A percentile compares a stretch with the other conserved stretches of the same genome.
Conservation (phyloP, 2,888 invertebrate species). For the Cancer borealis region DNA sequence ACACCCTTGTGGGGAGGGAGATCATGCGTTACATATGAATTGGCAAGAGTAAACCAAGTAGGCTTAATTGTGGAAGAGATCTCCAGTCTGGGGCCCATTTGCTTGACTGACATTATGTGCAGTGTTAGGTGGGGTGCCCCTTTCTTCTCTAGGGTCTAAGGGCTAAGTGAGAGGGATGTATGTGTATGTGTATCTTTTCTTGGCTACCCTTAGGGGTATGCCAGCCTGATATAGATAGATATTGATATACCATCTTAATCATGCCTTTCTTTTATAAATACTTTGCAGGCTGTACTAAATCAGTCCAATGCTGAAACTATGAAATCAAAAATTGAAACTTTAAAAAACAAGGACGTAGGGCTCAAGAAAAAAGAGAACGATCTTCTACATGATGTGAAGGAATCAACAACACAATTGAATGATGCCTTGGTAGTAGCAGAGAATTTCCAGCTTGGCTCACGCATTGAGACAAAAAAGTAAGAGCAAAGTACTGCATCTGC, state of each 20-base stretch:
- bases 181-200: too few relatives aligned
- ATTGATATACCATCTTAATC: background rate
- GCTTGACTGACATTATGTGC: too few relatives aligned
- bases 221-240: too few relatives aligned
- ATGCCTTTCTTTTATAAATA: background rate
- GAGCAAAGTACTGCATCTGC: background rate
- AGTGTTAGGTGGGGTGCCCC: too few relatives aligned
- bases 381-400: background rate
- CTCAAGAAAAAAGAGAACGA: slow-evolving; percentile 15
- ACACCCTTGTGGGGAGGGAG: too few relatives aligned
- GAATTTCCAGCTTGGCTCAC: background rate
- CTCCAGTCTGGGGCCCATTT: too few relatives aligned
- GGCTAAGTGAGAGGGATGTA: too few relatives aligned
- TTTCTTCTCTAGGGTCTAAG: too few relatives aligned
- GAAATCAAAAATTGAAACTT: background rate
- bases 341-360: background rate
- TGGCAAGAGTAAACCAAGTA: too few relatives aligned
- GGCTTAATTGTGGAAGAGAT: too few relatives aligned
- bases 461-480: slow-evolving; percentile 30
- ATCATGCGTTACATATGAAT: too few relatives aligned
- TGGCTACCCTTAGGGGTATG: too few relatives aligned
- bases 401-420: background rate
- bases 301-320: background rate
- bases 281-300: background rate
- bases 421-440: background rate